These are phyloP conservation scores for Caenorhabditis sp. DNA, from an alignment of 2,888 invertebrate genomes.

Conservation along the genomic window DNA sequence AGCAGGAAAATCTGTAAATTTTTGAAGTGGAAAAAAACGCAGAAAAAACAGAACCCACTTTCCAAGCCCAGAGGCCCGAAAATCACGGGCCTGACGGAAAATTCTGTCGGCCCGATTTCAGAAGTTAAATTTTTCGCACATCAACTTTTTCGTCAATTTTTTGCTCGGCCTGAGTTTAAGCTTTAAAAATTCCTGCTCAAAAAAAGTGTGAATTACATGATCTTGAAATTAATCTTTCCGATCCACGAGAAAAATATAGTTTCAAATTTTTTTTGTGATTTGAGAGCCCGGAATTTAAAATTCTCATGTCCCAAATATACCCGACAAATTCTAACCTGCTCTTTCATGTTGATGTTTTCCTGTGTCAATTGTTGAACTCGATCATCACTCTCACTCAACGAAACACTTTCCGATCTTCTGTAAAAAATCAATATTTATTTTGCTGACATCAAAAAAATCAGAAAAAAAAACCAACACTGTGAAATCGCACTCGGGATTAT, in stretches of 20 bases:
- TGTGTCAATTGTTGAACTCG: conserved; percentile 57
- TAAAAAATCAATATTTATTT: conserved; percentile 6
- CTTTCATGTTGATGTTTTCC: conserved; percentile 65
- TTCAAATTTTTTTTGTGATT: no score
- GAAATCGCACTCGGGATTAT: background rate
- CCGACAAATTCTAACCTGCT: conserved; percentile 47
- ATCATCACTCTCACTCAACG: conserved; percentile 54
- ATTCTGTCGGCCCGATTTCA: no score
- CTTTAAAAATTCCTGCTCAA: no score
- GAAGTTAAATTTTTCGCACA: no score
- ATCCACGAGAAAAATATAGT: no score
- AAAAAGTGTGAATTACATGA: no score
- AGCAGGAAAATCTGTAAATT: conserved; percentile 38
- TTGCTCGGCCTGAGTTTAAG: no score
- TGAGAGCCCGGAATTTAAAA: background rate
- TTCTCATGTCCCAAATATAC: background rate
- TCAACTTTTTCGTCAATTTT: no score
- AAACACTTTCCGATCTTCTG: conserved; percentile 50
- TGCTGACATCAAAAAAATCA: background rate
- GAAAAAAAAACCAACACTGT: background rate
- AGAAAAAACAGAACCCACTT: background rate
- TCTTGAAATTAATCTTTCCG: no score
- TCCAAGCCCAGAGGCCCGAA: background rate
- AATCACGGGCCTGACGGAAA: no score
- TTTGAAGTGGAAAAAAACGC: background rate